Conservation (phyloP, 2,113 vertebrate species). For the Cettia cetti region DNA sequence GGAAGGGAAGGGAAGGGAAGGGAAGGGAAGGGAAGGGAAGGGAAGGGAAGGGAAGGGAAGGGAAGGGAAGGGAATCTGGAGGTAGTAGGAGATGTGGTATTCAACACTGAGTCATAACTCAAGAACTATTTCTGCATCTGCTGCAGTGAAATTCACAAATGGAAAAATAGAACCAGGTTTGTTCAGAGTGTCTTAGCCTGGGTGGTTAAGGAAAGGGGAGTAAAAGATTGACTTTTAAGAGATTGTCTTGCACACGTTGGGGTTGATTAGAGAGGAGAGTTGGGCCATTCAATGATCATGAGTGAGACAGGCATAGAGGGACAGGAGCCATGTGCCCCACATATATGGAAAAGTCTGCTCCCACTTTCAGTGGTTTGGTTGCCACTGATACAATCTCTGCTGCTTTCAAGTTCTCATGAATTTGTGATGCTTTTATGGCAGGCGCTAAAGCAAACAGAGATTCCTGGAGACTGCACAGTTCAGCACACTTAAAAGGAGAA, state of each 20-base stretch:
- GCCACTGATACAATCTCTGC: not conserved
- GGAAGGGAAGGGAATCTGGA: not conserved
- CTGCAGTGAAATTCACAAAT: not conserved
- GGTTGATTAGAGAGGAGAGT: not conserved
- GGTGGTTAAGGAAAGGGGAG: not conserved
- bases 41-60: not conserved
- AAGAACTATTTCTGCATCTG: not conserved
- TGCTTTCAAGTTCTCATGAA: not conserved
- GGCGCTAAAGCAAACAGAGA: conserved; percentile 68
- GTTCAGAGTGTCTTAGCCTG: not conserved
- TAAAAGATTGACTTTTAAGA: not conserved
- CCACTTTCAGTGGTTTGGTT: not conserved
- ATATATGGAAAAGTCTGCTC: not conserved
- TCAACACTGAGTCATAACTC: not conserved
- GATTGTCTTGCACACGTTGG: not conserved
- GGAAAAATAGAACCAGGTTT: not conserved
- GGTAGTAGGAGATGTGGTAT: not conserved
- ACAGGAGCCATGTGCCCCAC: not conserved
- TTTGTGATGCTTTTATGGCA: conserved; percentile 31
- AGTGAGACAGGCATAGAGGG: not conserved
- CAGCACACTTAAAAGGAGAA: conserved; percentile 80
- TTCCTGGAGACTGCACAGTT: conserved; percentile 58
- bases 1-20: not conserved
- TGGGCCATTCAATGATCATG: not conserved
- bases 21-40: not conserved